Base-by-base conservation (phyloP, 2,888 invertebrate species). In the Cetonia aurata region DNA sequence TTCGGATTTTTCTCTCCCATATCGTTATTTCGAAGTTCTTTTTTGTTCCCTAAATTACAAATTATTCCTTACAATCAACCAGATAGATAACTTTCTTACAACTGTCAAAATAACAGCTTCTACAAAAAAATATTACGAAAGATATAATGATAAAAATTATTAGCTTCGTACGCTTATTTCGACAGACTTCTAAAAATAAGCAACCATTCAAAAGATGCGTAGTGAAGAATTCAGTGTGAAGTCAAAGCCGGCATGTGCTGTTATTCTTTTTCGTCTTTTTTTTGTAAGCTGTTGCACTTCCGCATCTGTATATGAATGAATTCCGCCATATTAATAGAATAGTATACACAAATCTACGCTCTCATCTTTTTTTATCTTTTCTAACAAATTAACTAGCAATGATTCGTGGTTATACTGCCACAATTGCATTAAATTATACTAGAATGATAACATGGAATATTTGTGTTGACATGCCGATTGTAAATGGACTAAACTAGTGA, bases 301-400 rank as follows among this genome's bases (percentile, higher is more conserved):
- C 60, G 60, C 10, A 17, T 60, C 6, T 60, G 13, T 12, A 25
- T 60, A 46, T 60, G 60, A 60, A 60, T 46, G 31, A 60, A 60
- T 46, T 60, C 46, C 19, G 46, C 25, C 12, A 46, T 31, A 60
- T 46, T 60, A 56, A 56, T 56, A 37, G 56, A 6, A n/a, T 37
- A 4, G 15, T 37, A 37, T 13, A 37, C 25, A 25, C 25, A 25
- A 25, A 25, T 25, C 25, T 25, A 25, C 25, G 4, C 4, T 25
- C 25, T 25, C 25, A 25, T 25, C 25, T 25, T 4, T 25, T 25
- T 25, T 25, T 25, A 25, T 25, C 25, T 25, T 25, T 25, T 1
- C 3, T 4, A 4, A 4, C 25, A 25, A 4, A 25, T 3, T 4
- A 4, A 25, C 25, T 4, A 25, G 4, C 25, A 25, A 25, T 25